Conservation (phyloP, 2,888 invertebrate species). For the Melolontha melolontha region DNA sequence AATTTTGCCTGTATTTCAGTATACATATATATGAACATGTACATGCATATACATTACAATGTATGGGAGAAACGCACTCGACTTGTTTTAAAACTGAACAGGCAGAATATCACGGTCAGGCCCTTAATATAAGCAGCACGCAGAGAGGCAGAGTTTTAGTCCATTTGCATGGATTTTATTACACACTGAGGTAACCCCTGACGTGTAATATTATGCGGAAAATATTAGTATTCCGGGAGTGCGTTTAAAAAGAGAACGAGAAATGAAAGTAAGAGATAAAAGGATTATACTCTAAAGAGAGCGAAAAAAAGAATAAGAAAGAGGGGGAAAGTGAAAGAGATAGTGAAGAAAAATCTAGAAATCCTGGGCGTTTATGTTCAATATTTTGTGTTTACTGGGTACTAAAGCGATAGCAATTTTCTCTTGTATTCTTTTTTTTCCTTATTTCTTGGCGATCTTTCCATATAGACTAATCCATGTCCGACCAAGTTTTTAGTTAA, state of each 20-base stretch:
- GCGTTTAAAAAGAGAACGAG: constrained; percentile 3
- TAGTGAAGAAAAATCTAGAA: constrained; percentile 18
- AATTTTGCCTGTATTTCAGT: no score
- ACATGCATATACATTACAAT: no score
- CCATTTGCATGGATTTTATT: constrained; percentile 14
- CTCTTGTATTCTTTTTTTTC: constrained; percentile 12
- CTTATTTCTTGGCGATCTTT: no score
- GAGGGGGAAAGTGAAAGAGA: not conserved
- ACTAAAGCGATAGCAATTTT: constrained; percentile 28
- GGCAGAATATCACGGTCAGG: no score
- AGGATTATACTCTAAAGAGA: not conserved
- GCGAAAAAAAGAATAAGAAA: not conserved
- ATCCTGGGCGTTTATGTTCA: constrained; percentile 22
- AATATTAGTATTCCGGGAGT: constrained; percentile 23
- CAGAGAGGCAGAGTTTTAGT: not conserved
- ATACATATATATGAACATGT: no score
- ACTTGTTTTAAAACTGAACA: no score
- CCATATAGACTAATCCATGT: no score
- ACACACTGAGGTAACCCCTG: not conserved
- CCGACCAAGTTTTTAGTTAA: no score
- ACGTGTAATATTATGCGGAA: constrained; percentile 5
- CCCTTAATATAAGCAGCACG: no score
- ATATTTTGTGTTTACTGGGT: constrained; percentile 31
- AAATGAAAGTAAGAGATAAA: not conserved
- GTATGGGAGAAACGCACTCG: no score